Percentiles rank a stretch among this genome's conserved stretches.
Evolutionary conservation across 2,797 vertebrate genomes (phyloP).

Genomic region (Neosilurus hyrtlii): DNA sequence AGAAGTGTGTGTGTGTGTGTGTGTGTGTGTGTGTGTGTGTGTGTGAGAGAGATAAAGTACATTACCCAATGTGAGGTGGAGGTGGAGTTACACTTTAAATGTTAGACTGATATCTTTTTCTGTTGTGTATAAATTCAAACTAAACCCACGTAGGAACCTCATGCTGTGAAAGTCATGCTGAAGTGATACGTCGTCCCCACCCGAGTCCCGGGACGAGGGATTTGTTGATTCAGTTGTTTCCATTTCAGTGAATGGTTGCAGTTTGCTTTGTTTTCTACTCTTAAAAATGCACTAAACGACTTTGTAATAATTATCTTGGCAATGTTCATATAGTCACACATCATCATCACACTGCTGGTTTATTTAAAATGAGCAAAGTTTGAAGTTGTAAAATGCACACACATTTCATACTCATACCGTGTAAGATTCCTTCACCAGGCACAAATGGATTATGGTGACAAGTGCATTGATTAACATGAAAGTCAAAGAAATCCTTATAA

Average conservation of each 20-base stretch:
- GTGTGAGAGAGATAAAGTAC: not conserved
- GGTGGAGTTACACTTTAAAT: not conserved
- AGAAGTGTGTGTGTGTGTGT: no score
- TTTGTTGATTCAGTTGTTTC: not conserved
- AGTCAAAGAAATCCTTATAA: no score
- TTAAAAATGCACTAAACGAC: not conserved
- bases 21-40: no score
- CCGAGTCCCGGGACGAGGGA: not conserved
- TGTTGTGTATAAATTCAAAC: not conserved
- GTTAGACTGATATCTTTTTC: not conserved
- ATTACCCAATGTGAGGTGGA: not conserved
- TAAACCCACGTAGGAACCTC: not conserved
- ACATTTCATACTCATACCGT: no score
- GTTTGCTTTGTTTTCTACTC: not conserved
- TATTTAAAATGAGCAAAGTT: not conserved
- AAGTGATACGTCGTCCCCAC: not conserved
- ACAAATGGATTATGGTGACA: no score
- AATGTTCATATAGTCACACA: not conserved
- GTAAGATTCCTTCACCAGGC: no score
- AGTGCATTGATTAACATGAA: no score
- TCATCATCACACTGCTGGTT: not conserved
- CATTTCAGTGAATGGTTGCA: not conserved
- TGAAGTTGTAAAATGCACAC: not conserved
- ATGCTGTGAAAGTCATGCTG: not conserved
- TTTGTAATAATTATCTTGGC: not conserved